These are phyloP conservation scores for Podarcis siculus DNA, from an alignment of 2,797 vertebrate genomes.

Conservation along the genomic window DNA sequence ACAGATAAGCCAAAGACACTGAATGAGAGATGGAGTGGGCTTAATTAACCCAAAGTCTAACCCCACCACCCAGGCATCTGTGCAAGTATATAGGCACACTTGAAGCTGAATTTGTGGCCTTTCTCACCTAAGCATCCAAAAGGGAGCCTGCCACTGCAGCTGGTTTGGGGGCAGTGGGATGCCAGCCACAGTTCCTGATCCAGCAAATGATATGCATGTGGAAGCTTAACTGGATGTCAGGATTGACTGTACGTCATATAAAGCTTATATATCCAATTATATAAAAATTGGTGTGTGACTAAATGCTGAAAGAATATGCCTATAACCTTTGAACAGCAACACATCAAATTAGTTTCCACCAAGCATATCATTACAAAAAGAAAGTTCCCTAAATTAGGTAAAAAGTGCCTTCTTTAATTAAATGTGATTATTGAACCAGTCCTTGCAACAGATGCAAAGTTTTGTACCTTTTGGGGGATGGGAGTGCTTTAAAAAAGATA, in stretches of 20 bases:
- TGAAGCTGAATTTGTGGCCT: too few species aligned
- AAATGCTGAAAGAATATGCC: constrained; percentile 31
- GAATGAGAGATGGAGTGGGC: too few species aligned
- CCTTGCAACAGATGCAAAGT: constrained; percentile 24
- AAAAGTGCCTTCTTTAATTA: constrained; percentile 13
- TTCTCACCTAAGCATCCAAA: too few species aligned
- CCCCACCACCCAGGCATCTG: too few species aligned
- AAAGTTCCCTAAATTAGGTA: not conserved
- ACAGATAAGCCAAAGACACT: too few species aligned
- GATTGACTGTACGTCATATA: constrained; percentile 19
- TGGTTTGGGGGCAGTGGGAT: not conserved
- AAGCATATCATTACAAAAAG: constrained; percentile 15
- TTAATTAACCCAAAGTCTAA: too few species aligned
- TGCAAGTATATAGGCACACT: too few species aligned
- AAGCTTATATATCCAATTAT: constrained; percentile 49
- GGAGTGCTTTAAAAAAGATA: not conserved
- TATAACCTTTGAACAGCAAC: constrained; percentile 34
- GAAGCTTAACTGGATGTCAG: not conserved
- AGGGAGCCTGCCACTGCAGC: too few species aligned
- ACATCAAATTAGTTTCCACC: constrained; percentile 27
- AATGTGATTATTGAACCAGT: constrained; percentile 40
- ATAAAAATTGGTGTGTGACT: not conserved
- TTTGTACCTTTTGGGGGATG: constrained; percentile 23
- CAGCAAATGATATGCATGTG: not conserved
- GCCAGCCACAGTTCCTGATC: not conserved